Base-by-base conservation (phyloP, 1,140 invertebrate genomes). In the Philopotamus ludificatus region DNA sequence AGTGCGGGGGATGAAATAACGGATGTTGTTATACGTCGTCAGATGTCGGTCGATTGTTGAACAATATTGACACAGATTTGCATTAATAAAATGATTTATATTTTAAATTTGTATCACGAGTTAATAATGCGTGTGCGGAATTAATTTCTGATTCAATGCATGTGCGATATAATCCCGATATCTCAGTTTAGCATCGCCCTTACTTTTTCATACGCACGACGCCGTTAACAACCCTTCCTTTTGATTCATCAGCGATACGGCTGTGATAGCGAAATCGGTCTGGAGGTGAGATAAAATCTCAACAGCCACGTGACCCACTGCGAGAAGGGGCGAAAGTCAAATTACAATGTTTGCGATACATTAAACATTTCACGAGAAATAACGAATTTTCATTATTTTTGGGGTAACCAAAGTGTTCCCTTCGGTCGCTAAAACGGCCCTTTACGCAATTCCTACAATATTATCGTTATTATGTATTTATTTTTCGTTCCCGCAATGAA, bases 1-100 rank as follows among this genome's bases (percentile, higher is more conserved):
- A 45, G 57, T 50, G 18, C 23, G n/a, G 53, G 28, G 65, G 59
- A 54, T 57, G 45, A 18, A 62, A 28, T 41, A 23, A 51, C 21
- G 28, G 3, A 51, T 12, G 28, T 12, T 12, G 28, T 34, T 12
- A 12, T 7, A 34, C 28, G 28, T 12, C 28, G 28, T 34, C 28
- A 12, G 12, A 34, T 34, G 28, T n/a, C 28, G 12, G 12, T 34
- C 28, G 28, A 4, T 34, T 12, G 12, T 34, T n/a, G n/a, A 34
- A 7, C 4, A 34, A 34, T 34, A 34, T 34, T 34, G 12, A 4
- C 4, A 34, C 28, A 34, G 12, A 34, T 7, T 7, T 12, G 12
- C 28, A 34, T 34, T 34, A 34, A 34, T 34, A 34, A 12, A 12
- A 34, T 7, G 12, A 34, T 12, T 12, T 34, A 7, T 34, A 34